Percentiles rank a stretch among this genome's conserved stretches.
phyloP scores from a whole-genome alignment of 2,888 invertebrate genomes.

The Periphyllus acericola region DNA sequence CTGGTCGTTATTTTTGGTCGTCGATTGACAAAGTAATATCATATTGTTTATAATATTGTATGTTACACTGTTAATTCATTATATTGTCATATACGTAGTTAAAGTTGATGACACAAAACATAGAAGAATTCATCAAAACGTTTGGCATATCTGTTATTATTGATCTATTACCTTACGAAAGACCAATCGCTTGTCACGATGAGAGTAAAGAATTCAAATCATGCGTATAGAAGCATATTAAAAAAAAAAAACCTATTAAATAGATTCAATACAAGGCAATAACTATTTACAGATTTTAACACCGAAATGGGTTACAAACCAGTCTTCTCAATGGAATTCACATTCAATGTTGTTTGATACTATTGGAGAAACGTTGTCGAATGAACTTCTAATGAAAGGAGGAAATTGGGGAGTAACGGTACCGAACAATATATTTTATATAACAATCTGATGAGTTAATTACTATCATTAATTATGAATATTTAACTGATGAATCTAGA shows the following conservation, averaged over 20 bases:
- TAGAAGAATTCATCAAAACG: not conserved
- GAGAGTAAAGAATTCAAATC: not conserved
- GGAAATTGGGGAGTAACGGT: constrained; percentile 19
- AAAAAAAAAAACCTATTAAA: not conserved
- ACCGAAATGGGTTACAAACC: not conserved
- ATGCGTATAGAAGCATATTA: not conserved
- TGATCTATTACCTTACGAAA: not conserved
- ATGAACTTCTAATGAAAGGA: not conserved
- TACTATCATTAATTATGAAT: not conserved
- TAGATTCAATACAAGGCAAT: not conserved
- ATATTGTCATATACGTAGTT: not conserved
- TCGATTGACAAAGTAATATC: constrained; percentile 8
- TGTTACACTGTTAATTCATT: too few relatives aligned
- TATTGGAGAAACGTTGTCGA: not conserved
- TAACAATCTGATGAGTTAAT: not conserved
- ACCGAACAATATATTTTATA: not conserved
- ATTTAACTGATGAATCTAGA: not conserved
- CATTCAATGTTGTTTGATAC: not conserved
- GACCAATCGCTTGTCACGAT: not conserved
- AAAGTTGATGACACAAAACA: not conserved
- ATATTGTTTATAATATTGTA: not conserved
- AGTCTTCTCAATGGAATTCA: not conserved
- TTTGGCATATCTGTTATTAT: constrained; percentile 6
- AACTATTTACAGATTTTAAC: not conserved
- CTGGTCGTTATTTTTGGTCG: constrained; percentile 18